A percentile compares a stretch with the other conserved stretches of the same genome.
Conservation (phyloP, 1,140 invertebrate species). For the Apocrypta bakeri region DNA sequence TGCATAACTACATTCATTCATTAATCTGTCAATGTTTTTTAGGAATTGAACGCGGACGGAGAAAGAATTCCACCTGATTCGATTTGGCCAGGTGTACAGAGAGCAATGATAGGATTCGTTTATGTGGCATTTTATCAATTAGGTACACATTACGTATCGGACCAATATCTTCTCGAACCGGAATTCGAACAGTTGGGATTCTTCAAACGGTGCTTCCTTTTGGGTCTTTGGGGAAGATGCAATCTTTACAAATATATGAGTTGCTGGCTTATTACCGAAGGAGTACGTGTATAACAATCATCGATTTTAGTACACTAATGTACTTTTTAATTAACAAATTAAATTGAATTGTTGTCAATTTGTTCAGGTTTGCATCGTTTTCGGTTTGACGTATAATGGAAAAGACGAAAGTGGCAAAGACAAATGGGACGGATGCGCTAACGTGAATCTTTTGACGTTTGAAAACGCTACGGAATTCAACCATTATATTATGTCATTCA, state of each 20-base stretch:
- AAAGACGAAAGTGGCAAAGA: slow-evolving; percentile 76
- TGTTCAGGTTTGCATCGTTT: slow-evolving; percentile 76
- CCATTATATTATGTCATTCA: slow-evolving; percentile 91
- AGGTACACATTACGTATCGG: slow-evolving; percentile 80
- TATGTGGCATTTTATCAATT: slow-evolving; percentile 86
- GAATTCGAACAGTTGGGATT: slow-evolving; percentile 79
- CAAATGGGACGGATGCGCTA: slow-evolving; percentile 90
- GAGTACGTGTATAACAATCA: slow-evolving; percentile 73
- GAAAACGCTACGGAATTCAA: slow-evolving; percentile 88
- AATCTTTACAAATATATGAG: slow-evolving; percentile 93
- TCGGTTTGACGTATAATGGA: slow-evolving; percentile 90
- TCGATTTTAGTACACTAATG: too few relatives aligned
- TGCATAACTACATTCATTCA: neutral
- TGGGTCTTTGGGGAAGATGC: slow-evolving; percentile 90
- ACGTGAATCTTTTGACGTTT: slow-evolving; percentile 85
- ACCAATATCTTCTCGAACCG: slow-evolving; percentile 81
- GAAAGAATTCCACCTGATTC: slow-evolving; percentile 67
- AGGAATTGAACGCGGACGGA: slow-evolving; percentile 53
- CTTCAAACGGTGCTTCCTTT: slow-evolving; percentile 78
- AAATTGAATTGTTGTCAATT: slow-evolving; percentile 30
- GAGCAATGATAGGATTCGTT: slow-evolving; percentile 79
- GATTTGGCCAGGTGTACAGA: slow-evolving; percentile 74
- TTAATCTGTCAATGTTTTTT: slow-evolving; percentile 38
- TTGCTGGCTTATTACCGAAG: slow-evolving; percentile 93
- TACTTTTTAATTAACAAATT: neutral